Evolutionary conservation across 2,797 vertebrate genomes (phyloP).

Genomic region (Ispidina picta): DNA sequence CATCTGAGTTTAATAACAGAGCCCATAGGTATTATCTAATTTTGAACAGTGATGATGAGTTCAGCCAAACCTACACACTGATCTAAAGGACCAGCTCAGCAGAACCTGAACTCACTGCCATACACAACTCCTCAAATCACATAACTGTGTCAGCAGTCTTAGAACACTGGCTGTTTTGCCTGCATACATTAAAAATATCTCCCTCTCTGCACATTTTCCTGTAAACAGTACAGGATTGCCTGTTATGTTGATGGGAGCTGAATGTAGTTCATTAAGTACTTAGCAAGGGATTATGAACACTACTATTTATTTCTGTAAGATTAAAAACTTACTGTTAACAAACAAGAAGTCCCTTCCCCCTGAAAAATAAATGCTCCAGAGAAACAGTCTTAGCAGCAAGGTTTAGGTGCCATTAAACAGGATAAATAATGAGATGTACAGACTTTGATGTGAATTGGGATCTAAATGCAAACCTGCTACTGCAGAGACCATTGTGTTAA

Average conservation of each 20-base stretch:
- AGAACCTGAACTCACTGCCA: background rate
- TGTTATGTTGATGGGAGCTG: background rate
- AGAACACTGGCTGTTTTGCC: background rate
- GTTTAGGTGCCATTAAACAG: background rate
- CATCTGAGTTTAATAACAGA: background rate
- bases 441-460: background rate
- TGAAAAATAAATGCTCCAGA: fast-evolving
- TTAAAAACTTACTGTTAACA: background rate
- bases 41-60: background rate
- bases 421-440: background rate
- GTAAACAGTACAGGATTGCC: background rate
- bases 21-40: background rate
- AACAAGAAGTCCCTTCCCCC: background rate
- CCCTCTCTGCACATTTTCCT: background rate
- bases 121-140: background rate
- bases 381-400: background rate
- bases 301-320: background rate
- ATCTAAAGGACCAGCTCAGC: background rate
- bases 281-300: background rate
- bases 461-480: background rate
- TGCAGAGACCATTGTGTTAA: background rate
- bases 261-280: background rate
- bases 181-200: background rate
- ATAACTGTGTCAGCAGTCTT: background rate
- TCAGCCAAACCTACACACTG: background rate